Percentiles rank a stretch among this genome's conserved stretches.
These are phyloP conservation scores for Ryuthela nishihirai DNA, from an alignment of 2,888 invertebrate genomes.

Conservation along the genomic window DNA sequence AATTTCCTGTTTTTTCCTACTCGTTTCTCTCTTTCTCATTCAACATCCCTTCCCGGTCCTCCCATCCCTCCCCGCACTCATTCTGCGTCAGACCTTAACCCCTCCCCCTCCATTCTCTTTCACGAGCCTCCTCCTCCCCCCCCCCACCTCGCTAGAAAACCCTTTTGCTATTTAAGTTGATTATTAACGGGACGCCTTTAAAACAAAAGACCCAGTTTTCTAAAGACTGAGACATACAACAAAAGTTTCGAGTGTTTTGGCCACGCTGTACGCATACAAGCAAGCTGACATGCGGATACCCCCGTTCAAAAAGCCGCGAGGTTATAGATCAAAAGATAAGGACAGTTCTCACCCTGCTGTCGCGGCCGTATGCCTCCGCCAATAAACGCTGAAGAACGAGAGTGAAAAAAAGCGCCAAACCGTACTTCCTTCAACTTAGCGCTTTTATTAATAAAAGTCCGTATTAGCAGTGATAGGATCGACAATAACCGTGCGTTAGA, in stretches of 20 bases:
- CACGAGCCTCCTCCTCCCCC: conserved; percentile 6
- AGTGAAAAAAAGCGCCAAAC: too few species aligned
- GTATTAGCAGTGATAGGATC: neutral
- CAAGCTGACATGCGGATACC: conserved; percentile 34
- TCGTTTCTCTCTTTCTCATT: too few species aligned
- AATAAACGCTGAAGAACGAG: too few species aligned
- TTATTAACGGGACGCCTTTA: conserved; percentile 25
- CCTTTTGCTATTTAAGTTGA: conserved; percentile 36
- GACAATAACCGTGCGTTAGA: neutral
- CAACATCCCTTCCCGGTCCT: neutral
- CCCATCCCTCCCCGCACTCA: neutral
- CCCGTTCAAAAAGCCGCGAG: conserved; percentile 30
- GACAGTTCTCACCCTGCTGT: neutral
- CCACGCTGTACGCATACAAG: conserved; percentile 18
- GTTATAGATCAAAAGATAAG: conserved; percentile 38
- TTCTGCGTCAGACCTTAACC: conserved; percentile 7
- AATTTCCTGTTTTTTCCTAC: too few species aligned
- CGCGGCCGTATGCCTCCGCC: neutral
- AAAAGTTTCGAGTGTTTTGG: conserved; percentile 36
- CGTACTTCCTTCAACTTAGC: too few species aligned
- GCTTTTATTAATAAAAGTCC: neutral
- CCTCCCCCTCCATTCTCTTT: conserved; percentile 5
- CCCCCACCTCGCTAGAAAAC: conserved; percentile 14
- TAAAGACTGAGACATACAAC: conserved; percentile 32
- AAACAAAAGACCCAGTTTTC: conserved; percentile 35